Conservation (phyloP, 2,797 vertebrate species). For the Acanthopagrus latus region DNA sequence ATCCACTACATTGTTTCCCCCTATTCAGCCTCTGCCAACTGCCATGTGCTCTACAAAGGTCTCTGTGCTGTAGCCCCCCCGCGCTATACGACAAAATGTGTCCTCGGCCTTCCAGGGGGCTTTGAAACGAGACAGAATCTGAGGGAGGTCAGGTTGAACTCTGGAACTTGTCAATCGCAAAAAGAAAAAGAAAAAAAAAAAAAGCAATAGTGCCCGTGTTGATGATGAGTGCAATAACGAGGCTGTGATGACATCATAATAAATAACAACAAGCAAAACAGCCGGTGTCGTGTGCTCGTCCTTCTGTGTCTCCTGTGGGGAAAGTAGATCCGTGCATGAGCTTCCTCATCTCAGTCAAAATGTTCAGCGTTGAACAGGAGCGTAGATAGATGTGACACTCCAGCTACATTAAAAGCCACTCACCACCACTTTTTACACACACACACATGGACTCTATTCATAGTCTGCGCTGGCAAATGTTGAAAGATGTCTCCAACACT, state of each 20-base stretch:
- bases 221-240: constrained; percentile 85
- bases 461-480: constrained; percentile 68
- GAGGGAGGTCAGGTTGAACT: constrained; percentile 51
- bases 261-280: constrained; percentile 79
- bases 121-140: constrained; percentile 57
- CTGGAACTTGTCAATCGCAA: constrained; percentile 71
- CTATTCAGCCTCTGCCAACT: constrained; percentile 71
- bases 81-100: constrained; percentile 58
- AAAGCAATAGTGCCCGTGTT: constrained; percentile 83
- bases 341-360: constrained; percentile 29
- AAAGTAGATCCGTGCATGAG: constrained; percentile 4
- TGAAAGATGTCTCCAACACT: constrained; percentile 71
- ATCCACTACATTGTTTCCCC: constrained; percentile 53
- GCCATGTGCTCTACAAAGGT: constrained; percentile 69
- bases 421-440: constrained; percentile 26
- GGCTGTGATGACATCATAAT: constrained; percentile 84
- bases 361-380: constrained; percentile 17
- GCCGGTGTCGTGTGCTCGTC: constrained; percentile 51
- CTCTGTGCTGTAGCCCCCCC: constrained; percentile 57
- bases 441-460: constrained; percentile 69
- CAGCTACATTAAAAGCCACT: constrained; percentile 45
- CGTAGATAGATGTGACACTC: constrained; percentile 29
- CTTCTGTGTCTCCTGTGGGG: constrained; percentile 46
- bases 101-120: constrained; percentile 55
- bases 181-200: background rate